Percentiles rank a stretch among this genome's conserved stretches.
Conservation (phyloP, 2,797 vertebrate species). For the Sylvilagus floridanus region DNA sequence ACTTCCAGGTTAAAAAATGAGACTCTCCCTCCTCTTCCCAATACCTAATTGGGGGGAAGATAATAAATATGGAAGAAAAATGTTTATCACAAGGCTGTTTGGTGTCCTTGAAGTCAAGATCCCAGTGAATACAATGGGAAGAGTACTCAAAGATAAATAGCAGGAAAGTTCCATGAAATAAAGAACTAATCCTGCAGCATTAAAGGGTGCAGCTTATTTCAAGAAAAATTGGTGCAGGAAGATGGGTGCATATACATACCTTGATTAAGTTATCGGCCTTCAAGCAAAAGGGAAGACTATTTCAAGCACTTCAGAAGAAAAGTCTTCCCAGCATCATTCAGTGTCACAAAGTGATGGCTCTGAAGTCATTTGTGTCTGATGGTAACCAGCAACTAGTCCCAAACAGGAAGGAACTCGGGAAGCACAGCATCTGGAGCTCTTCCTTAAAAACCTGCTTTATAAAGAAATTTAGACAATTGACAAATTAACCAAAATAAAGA, state of each 20-base stretch:
- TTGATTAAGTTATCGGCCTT: neutral
- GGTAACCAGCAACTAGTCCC: neutral
- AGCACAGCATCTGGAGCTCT: neutral
- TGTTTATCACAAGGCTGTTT: conserved; percentile 13
- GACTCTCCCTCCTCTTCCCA: neutral
- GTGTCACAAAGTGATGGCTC: neutral
- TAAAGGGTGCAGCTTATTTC: neutral
- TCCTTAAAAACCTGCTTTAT: neutral
- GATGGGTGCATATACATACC: neutral
- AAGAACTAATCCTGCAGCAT: conserved; percentile 12
- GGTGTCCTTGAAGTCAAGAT: conserved; percentile 1
- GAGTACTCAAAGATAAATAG: conserved; percentile 17
- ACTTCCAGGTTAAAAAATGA: neutral
- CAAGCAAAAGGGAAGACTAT: conserved; percentile 35
- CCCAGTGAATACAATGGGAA: neutral
- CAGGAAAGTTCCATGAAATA: conserved; percentile 39
- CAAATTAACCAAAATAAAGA: conserved; percentile 33
- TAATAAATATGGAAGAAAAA: neutral
- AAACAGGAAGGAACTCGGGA: neutral
- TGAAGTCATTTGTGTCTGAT: conserved; percentile 7
- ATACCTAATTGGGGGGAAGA: neutral
- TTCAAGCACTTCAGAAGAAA: neutral
- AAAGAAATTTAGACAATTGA: conserved; percentile 25
- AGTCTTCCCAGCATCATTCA: neutral
- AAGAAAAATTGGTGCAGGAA: conserved; percentile 7